Base-by-base conservation (phyloP, 2,113 vertebrate genomes). In the Heterotis niloticus region DNA sequence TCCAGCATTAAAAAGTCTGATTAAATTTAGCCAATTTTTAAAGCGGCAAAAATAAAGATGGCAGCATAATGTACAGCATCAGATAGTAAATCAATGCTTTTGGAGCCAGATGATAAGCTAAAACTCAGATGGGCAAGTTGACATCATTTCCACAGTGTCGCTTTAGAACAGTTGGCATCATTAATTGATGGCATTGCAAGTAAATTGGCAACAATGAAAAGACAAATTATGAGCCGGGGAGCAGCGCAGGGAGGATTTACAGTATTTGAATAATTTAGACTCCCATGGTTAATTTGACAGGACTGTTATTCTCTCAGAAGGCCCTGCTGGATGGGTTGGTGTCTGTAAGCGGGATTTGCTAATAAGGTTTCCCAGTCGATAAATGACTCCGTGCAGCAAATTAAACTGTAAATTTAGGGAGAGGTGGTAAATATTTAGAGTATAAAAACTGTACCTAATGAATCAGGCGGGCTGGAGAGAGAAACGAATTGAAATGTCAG, bases 241-340 rank as follows among this genome's bases (percentile, higher is more conserved):
- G 91, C 87, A 87, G 91, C 93, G 93, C 90, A 91, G 91, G 90
- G 94, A 94, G 95, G 95, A 98, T 96, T 95, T 96, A 94, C 93
- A 94, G 94, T 95, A 96, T 97, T 95, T 98, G 95, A 97, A 98
- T 98, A 98, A 98, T 98, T 98, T 96, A 97, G 94, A 94, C 94
- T 95, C 94, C 96, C 83, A 91, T 93, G 89, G 95, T 91, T 94
- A 92, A 91, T 83, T 91, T 98, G 96, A 97, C 96, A 98, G 94
- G 94, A 94, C 92, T 94, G 98, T 96, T 97, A 95, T 94, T 98
- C 95, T 98, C 93, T 88, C 85, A 81, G 90, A 93, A 93, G 91
- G 94, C 91, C 96, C 95, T 87, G 93, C 84, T 81, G 68, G 91
- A 90, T 91, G 88, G 84, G 88, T 87, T 92, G 85, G 87, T 89